Base-by-base conservation (phyloP, 2,113 vertebrate species). In the Bos javanicus region DNA sequence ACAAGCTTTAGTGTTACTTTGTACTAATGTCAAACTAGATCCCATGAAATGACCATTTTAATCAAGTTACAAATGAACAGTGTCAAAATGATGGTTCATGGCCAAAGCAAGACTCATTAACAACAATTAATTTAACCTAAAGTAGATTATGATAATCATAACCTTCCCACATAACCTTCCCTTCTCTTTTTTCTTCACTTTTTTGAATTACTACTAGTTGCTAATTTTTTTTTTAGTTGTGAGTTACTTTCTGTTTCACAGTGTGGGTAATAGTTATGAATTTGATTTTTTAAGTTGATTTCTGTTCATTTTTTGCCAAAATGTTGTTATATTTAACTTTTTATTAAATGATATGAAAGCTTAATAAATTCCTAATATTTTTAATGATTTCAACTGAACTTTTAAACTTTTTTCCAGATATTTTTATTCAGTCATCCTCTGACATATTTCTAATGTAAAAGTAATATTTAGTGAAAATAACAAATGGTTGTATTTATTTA, bases 201-300 rank as follows among this genome's bases (percentile, higher is more conserved):
- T 83, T 84, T 94, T 81, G 74, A 80, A 83, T 98, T 94, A 12
- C 46, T 60, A 85, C 3, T 87, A 50, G n/a, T 97, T 92, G 89
- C 28, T 80, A 57, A 50, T 83, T 95, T 98, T 95, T 71, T 90
- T 90, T 16, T 2, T 52, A 67, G 87, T 57, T 83, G 3, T 91
- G 25, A 60, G 39, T 57, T 97, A 52, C 33, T 94, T 96, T 95
- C 19, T 95, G 15, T 84, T 88, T 93, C 39, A 57, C 19, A 39
- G 1, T 80, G 19, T 84, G 86, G 92, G 85, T 97, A 95, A 80
- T 84, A 94, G 87, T 96, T 98, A 46, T 83, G 78, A 67, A 71
- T 94, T 14, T 93, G 95, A 89, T 87, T 98, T 98, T 98, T 98
- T 93, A 95, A 56, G 33, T 96, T 52, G 59, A 23, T 81, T 96